A percentile compares a stretch with the other conserved stretches of the same genome.
Conservation (phyloP, 2,888 invertebrate species). For the Siphonodentalium dalli region DNA sequence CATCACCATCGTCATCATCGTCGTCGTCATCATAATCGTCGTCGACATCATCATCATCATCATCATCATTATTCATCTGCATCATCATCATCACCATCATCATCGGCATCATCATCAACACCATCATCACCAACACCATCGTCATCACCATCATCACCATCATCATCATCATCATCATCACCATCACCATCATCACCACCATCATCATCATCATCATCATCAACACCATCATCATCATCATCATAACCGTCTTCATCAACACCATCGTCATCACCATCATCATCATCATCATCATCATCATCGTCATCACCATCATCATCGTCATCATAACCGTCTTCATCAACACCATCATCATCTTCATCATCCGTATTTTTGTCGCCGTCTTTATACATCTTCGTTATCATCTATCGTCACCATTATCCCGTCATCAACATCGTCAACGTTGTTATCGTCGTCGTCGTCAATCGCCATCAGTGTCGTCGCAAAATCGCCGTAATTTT, state of each 20-base stretch:
- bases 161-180: too few relatives aligned
- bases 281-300: constrained; percentile 1
- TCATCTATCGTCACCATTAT: background rate
- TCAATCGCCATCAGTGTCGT: too few relatives aligned
- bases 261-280: background rate
- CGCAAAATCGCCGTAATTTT: too few relatives aligned
- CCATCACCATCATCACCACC: background rate
- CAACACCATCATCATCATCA: background rate
- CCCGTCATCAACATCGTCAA: constrained; percentile 6
- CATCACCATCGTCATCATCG: constrained; percentile 10
- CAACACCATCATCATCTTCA: background rate
- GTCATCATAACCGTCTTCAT: background rate
- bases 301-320: constrained; percentile 3
- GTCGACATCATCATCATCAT: constrained; percentile 11
- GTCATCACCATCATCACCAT: background rate
- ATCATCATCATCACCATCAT: background rate
- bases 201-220: background rate
- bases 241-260: too few relatives aligned
- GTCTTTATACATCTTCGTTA: background rate
- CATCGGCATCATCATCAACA: background rate
- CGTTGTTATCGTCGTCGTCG: too few relatives aligned
- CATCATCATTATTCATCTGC: background rate
- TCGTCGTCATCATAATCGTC: constrained; percentile 11
- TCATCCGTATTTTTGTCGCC: background rate
- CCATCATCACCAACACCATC: background rate